Evolutionary conservation across 2,797 vertebrate genomes (phyloP), one percentile per base, ranked within the genome.

Genomic region (Eremophila alpestris): DNA sequence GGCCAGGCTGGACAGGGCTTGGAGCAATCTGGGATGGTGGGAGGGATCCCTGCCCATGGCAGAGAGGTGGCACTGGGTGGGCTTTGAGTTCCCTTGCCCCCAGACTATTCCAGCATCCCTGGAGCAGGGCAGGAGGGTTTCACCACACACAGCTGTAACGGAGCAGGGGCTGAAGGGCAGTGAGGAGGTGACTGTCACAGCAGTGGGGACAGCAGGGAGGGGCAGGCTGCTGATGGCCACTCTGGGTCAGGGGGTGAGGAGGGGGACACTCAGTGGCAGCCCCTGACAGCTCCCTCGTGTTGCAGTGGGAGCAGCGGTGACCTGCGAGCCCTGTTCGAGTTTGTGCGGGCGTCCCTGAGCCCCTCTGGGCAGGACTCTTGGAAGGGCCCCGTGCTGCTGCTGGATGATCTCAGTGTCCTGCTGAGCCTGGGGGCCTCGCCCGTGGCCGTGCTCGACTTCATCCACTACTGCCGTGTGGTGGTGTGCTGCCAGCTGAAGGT

Each of bases 341-440:
- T 99, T 34, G 97, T 99, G 36, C 82, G 1, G 26, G 45, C 30
- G 1, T 68, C 98, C 13, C 91, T 98, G 87, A n/a, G 52, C 10
- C 94, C 98, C 0, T 0, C 32, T 0, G 34, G 56, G 41, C 0
- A 41, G 41, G 85, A 40, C 9, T 78, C 93, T 2, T 98, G 98
- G 98, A 98, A 97, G 19, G 97, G 97, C 49, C 98, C 98, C 0
- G 98, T 99, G 95, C 90, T 99, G 94, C 96, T 99, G 68, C 97
- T 99, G 93, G 99, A 99, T 0, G 98, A 99, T 94, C 93, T 99
- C 45, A 98, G 98, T 1, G 97, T 99, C 54, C 97, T 99, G 89
- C 96, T 99, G 86, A 98, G 99, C 96, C 98, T 99, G 87, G 99
- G 99, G 0, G 83, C 98, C 54, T 75, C 95, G 0, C 95, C 97